Evolutionary conservation across 2,888 invertebrate species (phyloP), one percentile per base, ranked within the genome.

Genomic region (Morpho deidamia): DNA sequence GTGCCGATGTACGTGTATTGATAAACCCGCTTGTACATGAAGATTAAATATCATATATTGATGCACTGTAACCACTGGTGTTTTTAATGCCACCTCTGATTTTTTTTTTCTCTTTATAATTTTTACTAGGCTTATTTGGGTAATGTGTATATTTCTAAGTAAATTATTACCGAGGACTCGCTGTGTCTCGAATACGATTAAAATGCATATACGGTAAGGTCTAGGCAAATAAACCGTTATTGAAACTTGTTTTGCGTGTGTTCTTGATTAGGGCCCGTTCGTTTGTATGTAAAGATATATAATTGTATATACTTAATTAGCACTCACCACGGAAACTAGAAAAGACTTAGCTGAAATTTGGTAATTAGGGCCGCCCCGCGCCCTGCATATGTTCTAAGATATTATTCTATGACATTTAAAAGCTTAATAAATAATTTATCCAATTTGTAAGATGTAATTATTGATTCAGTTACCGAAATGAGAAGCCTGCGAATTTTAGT

Each of bases 41-140:
- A 92, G 91, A 93, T 92, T 92, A 92, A 92, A 93, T 92, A 92
- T 92, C 91, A 91, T 93, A 93, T 93, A 93, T 92, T 92, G 92
- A 93, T 92, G 93, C 93, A 93, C 93, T 92, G 91, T 91, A 86
- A 72, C 76, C 74, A 74, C 80, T 84, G 86, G 85, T 84, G 84
- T 86, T 88, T 88, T 89, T 86, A 85, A 83, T 81, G 78, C 85
- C 84, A 83, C 85, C 87, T 81, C 74, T 38, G 45, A n/a, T 45
- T 45, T 66, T 68, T 68, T 55, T 50, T 64, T 67, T 72, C 73
- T 72, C 68, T 39, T 78, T 80, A 40, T 49, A 14, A 35, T 80
- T 78, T 83, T 79, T 79, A 75, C 72, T 86, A 85, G 81, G 76
- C 83, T 80, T 83, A 83, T 86, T 83, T 87, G 88, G 87, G 84